These are phyloP conservation scores for Erythrocercus mccallii DNA, from an alignment of 2,113 vertebrate species.

Conservation along the genomic window DNA sequence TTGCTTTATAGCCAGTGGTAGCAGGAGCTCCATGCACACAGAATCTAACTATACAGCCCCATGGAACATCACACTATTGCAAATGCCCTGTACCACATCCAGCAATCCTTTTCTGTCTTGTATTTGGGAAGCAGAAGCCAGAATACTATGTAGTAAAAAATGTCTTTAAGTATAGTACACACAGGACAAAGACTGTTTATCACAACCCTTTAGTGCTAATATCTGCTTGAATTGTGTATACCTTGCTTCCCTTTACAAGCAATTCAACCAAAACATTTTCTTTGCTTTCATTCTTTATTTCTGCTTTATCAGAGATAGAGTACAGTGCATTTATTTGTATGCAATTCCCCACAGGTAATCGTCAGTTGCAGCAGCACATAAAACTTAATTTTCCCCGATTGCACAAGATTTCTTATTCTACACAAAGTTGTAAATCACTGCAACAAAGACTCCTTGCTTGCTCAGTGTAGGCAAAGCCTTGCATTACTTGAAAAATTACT, in stretches of 20 bases:
- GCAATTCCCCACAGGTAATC: background rate
- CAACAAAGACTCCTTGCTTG: background rate
- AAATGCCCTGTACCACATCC: background rate
- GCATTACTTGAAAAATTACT: background rate
- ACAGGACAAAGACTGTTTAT: constrained; percentile 10
- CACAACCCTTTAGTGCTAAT: background rate
- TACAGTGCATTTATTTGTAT: constrained; percentile 30
- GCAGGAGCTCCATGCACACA: background rate
- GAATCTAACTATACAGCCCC: background rate
- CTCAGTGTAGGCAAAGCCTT: background rate
- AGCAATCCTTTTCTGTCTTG: background rate
- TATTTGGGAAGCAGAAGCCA: background rate
- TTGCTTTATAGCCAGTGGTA: background rate
- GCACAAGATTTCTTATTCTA: constrained; percentile 30
- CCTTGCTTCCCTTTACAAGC: constrained; percentile 20
- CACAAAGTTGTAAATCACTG: constrained; percentile 28
- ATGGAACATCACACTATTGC: rapidly evolving
- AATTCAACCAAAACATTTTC: constrained; percentile 35
- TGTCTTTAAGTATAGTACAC: background rate
- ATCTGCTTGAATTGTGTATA: background rate
- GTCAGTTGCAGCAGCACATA: constrained; percentile 26
- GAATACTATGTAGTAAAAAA: background rate
- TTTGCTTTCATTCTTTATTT: constrained; percentile 46
- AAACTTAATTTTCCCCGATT: constrained; percentile 54
- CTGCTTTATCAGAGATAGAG: background rate